These are phyloP conservation scores for Falco naumanni DNA, from an alignment of 2,797 vertebrate genomes.

Conservation along the genomic window DNA sequence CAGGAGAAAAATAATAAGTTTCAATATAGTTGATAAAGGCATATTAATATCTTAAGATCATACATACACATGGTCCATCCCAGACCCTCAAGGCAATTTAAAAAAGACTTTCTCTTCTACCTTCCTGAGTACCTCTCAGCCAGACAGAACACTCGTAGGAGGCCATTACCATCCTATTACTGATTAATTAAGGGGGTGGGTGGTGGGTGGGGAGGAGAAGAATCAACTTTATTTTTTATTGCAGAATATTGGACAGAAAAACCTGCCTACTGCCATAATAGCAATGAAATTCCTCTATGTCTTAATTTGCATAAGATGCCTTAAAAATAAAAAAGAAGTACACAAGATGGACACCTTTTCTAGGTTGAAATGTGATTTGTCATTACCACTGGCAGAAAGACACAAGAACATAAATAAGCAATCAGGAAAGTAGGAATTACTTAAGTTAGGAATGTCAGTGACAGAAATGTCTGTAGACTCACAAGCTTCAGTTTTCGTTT, in stretches of 20 bases:
- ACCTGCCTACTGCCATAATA: neutral
- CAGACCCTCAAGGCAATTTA: neutral
- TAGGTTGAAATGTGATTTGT: neutral
- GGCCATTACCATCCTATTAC: neutral
- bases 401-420: neutral
- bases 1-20: rapidly evolving
- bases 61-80: neutral
- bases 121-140: neutral
- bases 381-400: neutral
- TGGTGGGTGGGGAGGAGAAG: no score
- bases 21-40: neutral
- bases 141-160: neutral
- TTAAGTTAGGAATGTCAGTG: neutral
- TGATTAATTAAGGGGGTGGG: neutral
- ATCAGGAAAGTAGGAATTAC: neutral
- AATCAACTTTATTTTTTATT: neutral
- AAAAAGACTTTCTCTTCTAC: neutral
- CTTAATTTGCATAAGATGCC: neutral
- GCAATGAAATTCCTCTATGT: neutral
- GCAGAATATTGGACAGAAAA: neutral
- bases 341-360: neutral
- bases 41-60: neutral
- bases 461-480: neutral
- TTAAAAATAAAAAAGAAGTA: neutral
- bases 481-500: neutral